These are phyloP conservation scores for Athrips mouffetella DNA, from an alignment of 2,888 invertebrate genomes.

Conservation along the genomic window DNA sequence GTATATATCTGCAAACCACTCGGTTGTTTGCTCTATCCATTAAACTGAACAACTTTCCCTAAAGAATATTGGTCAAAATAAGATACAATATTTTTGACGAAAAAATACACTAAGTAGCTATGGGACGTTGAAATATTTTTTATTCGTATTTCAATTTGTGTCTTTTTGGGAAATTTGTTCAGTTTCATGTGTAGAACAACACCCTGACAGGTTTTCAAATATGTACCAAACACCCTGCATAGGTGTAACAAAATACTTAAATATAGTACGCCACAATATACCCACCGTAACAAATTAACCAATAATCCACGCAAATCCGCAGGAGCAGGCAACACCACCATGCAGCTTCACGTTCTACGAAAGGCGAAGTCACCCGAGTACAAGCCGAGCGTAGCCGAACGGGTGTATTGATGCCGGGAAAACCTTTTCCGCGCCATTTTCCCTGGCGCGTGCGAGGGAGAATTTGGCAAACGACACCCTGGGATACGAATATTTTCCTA, in stretches of 20 bases:
- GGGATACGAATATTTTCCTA: conserved; percentile 13
- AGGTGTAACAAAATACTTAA: background rate
- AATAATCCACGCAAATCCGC: background rate
- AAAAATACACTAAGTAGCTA: too few species aligned
- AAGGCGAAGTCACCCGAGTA: conserved; percentile 48
- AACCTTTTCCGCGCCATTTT: conserved; percentile 72
- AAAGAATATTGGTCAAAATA: too few species aligned
- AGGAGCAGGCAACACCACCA: conserved; percentile 36
- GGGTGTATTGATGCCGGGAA: conserved; percentile 67
- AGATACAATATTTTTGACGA: too few species aligned
- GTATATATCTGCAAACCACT: too few species aligned
- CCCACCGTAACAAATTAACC: background rate
- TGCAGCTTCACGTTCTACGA: conserved; percentile 53
- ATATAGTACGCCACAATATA: background rate
- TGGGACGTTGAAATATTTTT: too few species aligned
- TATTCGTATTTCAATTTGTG: too few species aligned
- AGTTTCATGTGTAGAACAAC: too few species aligned
- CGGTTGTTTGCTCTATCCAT: too few species aligned
- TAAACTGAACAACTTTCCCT: too few species aligned
- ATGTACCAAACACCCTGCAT: too few species aligned
- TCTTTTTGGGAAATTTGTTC: too few species aligned
- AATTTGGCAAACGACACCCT: conserved; percentile 47
- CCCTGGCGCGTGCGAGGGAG: conserved; percentile 46
- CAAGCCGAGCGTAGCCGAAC: conserved; percentile 47
- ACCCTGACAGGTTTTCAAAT: too few species aligned